Evolutionary conservation across 2,888 invertebrate species (phyloP).

Genomic region (Frankliniella intonsa): DNA sequence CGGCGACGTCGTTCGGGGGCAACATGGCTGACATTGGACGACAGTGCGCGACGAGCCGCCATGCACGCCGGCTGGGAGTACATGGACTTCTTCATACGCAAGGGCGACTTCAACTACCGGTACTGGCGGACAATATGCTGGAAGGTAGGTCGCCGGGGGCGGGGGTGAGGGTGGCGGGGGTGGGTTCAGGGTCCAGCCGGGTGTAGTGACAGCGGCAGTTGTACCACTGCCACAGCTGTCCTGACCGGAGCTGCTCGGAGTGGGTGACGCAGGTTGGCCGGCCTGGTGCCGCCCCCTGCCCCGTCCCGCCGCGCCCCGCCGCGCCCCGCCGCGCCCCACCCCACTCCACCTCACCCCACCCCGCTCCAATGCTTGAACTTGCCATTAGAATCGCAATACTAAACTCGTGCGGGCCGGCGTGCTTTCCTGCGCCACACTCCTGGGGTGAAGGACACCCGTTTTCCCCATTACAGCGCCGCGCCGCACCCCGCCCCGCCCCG

Average conservation of each 20-base stretch:
- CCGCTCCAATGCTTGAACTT: too few relatives aligned
- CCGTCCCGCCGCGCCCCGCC: too few relatives aligned
- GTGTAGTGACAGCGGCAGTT: background rate
- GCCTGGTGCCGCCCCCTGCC: background rate
- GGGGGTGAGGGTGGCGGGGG: background rate
- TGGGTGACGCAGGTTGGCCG: background rate
- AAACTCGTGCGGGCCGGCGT: too few relatives aligned
- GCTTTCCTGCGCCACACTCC: too few relatives aligned
- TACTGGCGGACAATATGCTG: slow-evolving; percentile 17
- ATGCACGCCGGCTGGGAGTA: slow-evolving; percentile 17
- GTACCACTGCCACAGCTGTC: background rate
- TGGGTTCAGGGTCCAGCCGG: background rate
- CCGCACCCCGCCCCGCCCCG: too few relatives aligned
- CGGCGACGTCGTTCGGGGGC: background rate
- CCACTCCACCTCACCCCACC: background rate
- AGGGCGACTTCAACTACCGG: slow-evolving; percentile 22
- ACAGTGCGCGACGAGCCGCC: background rate
- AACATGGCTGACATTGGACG: background rate
- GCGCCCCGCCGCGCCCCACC: background rate
- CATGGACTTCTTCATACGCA: slow-evolving; percentile 16
- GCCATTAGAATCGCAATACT: too few relatives aligned
- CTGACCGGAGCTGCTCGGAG: background rate
- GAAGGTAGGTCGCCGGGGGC: background rate
- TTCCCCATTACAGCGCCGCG: too few relatives aligned
- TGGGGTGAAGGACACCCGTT: too few relatives aligned